Evolutionary conservation across 2,113 vertebrate genomes (phyloP), one percentile per base, ranked within the genome.

Genomic region (Zosterops pallidus): DNA sequence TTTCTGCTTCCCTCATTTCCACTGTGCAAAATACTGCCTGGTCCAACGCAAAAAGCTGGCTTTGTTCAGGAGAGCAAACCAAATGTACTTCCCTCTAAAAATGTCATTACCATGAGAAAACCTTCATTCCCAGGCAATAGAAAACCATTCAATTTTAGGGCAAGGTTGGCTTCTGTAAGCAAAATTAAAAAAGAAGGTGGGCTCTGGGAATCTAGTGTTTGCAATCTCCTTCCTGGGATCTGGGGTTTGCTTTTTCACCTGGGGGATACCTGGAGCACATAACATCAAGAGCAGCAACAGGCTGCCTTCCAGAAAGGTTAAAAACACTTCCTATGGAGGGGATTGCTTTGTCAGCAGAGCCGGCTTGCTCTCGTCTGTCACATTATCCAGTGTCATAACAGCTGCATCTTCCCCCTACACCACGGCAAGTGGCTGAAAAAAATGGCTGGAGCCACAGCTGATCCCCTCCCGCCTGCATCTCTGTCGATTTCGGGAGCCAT

Each of bases 1-100:
- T 92, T 86, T 84, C 82, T 95, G 74, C 42, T 87, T 94, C 57
- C 19, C 64, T 96, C 29, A 14, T 92, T 90, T 68, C 25, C 50
- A 41, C 35, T 33, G 42, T 50, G 70, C 62, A 82, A 90, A 95
- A 69, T 42, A 76, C 19, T 9, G 22, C 81, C 70, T 52, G n/a
- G 37, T 83, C 57, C 78, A 90, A 60, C 31, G 67, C 1, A 2
- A 80, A 60, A 84, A 59, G 28, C 6, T 21, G 7, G 46, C 29
- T 92, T 79, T 72, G 57, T 64, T 85, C 57, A 65, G 17, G 35
- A 92, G 17, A 72, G 42, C 33, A 74, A 50, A 74, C 65, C 62
- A 12, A 75, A 83, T 31, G 29, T 37, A 26, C 3, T 67, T 79
- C 74, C 67, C 47, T 42, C 33, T 88, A 23, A 70, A 90, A 74